Evolutionary conservation across 2,113 vertebrate species (phyloP), one percentile per base, ranked within the genome.

Genomic region (Nesoenas mayeri): DNA sequence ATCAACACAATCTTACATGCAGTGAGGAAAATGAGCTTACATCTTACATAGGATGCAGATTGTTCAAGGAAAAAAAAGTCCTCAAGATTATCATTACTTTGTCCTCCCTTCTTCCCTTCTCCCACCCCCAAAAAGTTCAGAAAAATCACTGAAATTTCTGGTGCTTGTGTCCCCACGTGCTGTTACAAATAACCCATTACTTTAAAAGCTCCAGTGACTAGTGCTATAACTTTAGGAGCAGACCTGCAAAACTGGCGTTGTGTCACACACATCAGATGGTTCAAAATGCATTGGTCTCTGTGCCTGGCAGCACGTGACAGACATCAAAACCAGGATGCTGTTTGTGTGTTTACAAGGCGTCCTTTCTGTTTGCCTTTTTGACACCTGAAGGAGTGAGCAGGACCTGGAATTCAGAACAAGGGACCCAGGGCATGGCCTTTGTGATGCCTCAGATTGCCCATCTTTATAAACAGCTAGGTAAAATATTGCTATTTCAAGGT

Each of bases 281-380:
- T 70, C 47, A 32, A 86, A 84, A 88, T 40, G 42, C 72, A 84
- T 48, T 36, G 15, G 62, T 34, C 29, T 70, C 28, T 32, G 64
- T 50, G 60, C 40, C 54, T 64, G 80, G 85, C 64, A 86, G 77
- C 91, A 87, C 3, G 6, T 51, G 91, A 56, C 42, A 17, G 88
- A 10, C 91, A 62, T 79, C 91, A 93, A 75, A 94, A 40, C 31
- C 66, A 58, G 34, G 62, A 31, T 7, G 1, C 19, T 74, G 25
- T 44, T 70, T 74, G 42, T 70, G 51, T 66, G 84, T 47, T 36
- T 66, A 66, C 60, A 83, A 62, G 47, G 77, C 91, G 40, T 75
- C 72, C 88, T 83, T 40, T 79, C 57, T 44, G n/a, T 62, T 88
- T 66, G 50, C 38, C 36, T 85, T 96, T 90, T 85, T 65, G 24